Evolutionary conservation across 2,113 vertebrate genomes (phyloP).

Genomic region (Scopus umbretta): DNA sequence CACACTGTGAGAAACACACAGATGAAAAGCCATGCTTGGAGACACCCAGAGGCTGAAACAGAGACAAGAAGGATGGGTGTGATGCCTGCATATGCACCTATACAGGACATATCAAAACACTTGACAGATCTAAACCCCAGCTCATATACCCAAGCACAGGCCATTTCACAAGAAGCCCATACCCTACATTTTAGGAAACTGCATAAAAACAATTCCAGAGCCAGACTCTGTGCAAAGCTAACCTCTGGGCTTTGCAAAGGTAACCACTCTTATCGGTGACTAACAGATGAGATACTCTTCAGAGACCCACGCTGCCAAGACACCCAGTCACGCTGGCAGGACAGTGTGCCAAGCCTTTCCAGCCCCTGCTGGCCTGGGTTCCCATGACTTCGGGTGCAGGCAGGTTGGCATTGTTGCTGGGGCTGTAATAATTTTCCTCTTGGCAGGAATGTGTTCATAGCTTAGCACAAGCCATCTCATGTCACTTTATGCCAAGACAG

Average conservation of each 20-base stretch:
- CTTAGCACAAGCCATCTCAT: neutral
- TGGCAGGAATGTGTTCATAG: neutral
- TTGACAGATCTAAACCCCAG: neutral
- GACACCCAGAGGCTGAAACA: neutral
- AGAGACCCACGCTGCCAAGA: accelerated
- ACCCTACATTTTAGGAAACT: neutral
- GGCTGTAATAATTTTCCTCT: neutral
- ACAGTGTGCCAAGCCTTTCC: neutral
- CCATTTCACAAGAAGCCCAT: neutral
- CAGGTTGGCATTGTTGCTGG: neutral
- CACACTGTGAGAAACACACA: neutral
- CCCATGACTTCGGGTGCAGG: neutral
- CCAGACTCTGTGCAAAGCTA: neutral
- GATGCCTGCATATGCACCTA: neutral
- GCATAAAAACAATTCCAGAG: neutral
- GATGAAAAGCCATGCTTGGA: neutral
- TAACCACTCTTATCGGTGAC: too few species aligned
- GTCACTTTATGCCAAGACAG: neutral
- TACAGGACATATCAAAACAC: neutral
- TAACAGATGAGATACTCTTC: neutral
- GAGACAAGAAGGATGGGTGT: neutral
- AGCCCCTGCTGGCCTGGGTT: neutral
- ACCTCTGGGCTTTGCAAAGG: neutral
- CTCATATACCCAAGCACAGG: neutral
- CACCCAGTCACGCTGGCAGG: neutral